phyloP scores from a whole-genome alignment of 2,113 vertebrate species.

The Tragelaphus strepsiceros region DNA sequence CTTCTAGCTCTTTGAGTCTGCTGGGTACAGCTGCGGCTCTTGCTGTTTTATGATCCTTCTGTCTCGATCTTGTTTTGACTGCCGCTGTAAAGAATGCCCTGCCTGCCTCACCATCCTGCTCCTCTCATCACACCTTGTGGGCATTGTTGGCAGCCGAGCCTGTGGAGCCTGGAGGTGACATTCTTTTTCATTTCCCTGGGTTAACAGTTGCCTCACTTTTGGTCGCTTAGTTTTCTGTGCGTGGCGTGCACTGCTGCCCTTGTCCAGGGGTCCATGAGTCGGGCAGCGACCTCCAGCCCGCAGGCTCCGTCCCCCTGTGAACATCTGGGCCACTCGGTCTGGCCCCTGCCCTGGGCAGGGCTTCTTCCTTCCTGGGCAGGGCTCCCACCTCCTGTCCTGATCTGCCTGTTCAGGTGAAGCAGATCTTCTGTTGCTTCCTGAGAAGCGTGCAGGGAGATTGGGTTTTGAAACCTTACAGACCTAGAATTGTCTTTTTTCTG shows the following conservation, averaged over 20 bases:
- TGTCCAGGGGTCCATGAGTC: no score
- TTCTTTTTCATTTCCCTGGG: background rate
- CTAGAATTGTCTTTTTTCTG: background rate
- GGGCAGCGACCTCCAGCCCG: no score
- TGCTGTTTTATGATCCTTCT: background rate
- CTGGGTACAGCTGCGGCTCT: background rate
- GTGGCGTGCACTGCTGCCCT: background rate
- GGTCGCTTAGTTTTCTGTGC: background rate
- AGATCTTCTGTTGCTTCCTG: background rate
- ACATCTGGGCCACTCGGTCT: background rate
- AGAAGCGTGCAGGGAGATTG: background rate
- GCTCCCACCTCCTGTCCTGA: background rate
- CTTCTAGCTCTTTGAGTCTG: background rate
- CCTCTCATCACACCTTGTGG: accelerated
- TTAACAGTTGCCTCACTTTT: background rate
- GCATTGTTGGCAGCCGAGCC: background rate
- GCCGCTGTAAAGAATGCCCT: background rate
- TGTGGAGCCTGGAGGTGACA: background rate
- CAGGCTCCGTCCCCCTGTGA: background rate
- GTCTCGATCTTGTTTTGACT: background rate
- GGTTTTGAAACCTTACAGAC: background rate
- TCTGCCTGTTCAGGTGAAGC: background rate
- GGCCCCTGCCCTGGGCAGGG: background rate
- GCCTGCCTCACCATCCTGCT: accelerated
- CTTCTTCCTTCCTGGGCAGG: background rate